Conservation (phyloP, 1,140 invertebrate species). For the Choristoneura fumiferana region DNA sequence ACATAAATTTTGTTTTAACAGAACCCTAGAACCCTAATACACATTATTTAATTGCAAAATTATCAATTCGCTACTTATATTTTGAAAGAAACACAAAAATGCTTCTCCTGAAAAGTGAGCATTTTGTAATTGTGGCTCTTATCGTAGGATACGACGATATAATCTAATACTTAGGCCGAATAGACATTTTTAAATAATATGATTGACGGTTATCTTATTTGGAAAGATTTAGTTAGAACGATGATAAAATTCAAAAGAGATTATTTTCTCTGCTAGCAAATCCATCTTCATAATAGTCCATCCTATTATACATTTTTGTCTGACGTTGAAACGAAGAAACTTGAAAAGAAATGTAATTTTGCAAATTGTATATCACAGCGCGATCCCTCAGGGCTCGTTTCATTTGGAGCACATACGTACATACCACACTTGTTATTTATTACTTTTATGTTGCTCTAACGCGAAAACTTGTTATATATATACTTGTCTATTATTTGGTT, state of each 20-base stretch:
- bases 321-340: conserved; percentile 26
- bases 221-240: not conserved
- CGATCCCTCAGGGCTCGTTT: conserved; percentile 27
- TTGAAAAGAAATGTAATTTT: conserved; percentile 42
- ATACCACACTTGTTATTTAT: conserved; percentile 29
- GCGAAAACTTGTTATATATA: conserved; percentile 10
- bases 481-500: conserved; percentile 14
- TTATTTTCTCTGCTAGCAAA: conserved; percentile 26
- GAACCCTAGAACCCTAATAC: too few species aligned
- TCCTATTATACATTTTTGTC: conserved; percentile 29
- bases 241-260: conserved; percentile 18
- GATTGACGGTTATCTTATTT: not conserved
- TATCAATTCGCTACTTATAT: too few species aligned
- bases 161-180: too few species aligned
- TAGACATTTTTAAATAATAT: not conserved
- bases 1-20: too few species aligned
- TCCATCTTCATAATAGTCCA: conserved; percentile 34
- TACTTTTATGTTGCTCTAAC: conserved; percentile 21
- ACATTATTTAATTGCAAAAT: too few species aligned
- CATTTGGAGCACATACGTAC: conserved; percentile 24
- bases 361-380: conserved; percentile 37
- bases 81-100: too few species aligned
- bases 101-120: too few species aligned
- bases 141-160: too few species aligned
- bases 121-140: too few species aligned